Conservation (phyloP, 2,797 vertebrate species). For the Oreonectes daqikongensis region DNA sequence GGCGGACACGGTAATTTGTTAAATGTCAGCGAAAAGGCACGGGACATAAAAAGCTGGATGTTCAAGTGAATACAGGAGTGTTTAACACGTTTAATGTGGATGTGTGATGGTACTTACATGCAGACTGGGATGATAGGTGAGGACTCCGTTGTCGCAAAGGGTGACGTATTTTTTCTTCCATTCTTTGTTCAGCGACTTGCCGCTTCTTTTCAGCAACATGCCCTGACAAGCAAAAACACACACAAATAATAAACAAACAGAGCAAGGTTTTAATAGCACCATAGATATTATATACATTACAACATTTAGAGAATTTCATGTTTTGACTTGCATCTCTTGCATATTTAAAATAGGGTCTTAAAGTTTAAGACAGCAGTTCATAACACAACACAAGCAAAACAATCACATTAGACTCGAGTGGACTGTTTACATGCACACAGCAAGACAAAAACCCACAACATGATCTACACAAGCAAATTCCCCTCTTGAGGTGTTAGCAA, state of each 20-base stretch:
- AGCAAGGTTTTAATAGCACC: neutral
- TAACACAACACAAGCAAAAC: constrained; percentile 6
- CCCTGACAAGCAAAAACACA: constrained; percentile 75
- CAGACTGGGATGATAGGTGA: constrained; percentile 96
- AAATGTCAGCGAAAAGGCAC: constrained; percentile 20
- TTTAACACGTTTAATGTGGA: neutral
- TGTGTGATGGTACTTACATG: constrained; percentile 79
- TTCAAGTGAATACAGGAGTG: neutral
- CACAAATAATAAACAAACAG: neutral
- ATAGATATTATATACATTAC: too few relatives aligned
- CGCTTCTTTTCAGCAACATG: constrained; percentile 94
- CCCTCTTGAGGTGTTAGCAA: constrained; percentile 8
- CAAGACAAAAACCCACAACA: neutral
- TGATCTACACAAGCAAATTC: constrained; percentile 17
- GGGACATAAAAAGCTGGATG: neutral
- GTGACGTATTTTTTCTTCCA: constrained; percentile 99
- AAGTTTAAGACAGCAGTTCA: neutral
- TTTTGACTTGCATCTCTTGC: too few relatives aligned
- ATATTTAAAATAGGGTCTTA: too few relatives aligned
- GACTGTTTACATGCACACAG: constrained; percentile 15
- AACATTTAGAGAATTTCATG: too few relatives aligned
- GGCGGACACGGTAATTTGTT: constrained; percentile 10
- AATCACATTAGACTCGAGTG: constrained; percentile 10
- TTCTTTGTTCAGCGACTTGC: constrained; percentile 95
- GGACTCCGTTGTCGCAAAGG: constrained; percentile 91